Evolutionary conservation across 2,797 vertebrate genomes (phyloP), one percentile per base, ranked within the genome.

Genomic region (Syngnathus acus): DNA sequence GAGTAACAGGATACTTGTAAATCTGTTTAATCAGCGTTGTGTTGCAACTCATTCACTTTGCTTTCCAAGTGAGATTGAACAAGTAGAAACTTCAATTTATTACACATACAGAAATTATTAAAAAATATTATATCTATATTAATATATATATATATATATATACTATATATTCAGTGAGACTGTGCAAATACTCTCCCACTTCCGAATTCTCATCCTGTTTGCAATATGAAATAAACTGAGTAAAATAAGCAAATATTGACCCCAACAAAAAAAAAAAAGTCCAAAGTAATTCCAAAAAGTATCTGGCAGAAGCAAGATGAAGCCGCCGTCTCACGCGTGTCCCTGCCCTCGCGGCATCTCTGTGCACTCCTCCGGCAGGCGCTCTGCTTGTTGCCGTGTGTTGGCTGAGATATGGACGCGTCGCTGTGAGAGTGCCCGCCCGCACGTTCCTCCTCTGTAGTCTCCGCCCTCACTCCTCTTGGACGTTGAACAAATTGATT

Each of bases 401-500:
- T 89, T 82, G 77, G 71, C 70, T 65, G 82, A 86, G 86, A 87
- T 87, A 85, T 78, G 84, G 79, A 83, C 68, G 75, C 67, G n/a
- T 51, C 5, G 17, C 69, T 19, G 17, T 70, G 73, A 48, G 37
- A 68, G 76, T 78, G 66, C 84, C 87, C 78, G 83, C 86, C 73
- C 70, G 62, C 78, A 68, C 81, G 79, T 83, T 85, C 42, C 21
- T 45, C 81, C 79, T 84, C 78, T 85, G 79, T 78, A 79, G 80
- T 85, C 62, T 85, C 62, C 69, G 43, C 74, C 71, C n/a, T n/a
- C 73, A 69, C 76, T 80, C 51, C 71, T 79, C 70, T 79, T 79
- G 74, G 78, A 81, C 76, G 61, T 78, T 67, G 84, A 87, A 86
- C 82, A 84, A 85, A 88, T 87, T 78, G 82, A 88, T 87, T 61